Conservation (phyloP, 2,797 vertebrate species). For the Harpagifer antarcticus region DNA sequence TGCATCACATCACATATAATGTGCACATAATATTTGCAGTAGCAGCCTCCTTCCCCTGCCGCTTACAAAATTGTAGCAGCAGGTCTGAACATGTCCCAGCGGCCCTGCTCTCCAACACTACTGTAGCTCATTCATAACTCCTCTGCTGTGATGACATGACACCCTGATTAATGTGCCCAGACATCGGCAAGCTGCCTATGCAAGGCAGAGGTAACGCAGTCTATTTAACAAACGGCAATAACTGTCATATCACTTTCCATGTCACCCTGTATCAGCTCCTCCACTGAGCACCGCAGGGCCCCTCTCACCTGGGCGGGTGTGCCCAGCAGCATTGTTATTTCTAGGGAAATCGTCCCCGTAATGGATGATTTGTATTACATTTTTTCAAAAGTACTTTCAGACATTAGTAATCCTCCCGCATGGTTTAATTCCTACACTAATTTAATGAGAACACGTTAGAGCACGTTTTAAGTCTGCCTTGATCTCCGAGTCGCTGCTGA, state of each 20-base stretch:
- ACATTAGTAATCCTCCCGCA: slow-evolving; percentile 25
- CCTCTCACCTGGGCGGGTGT: slow-evolving; percentile 15
- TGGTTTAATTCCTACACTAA: slow-evolving; percentile 36
- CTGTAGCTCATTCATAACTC: slow-evolving; percentile 65
- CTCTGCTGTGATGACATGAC: slow-evolving; percentile 60
- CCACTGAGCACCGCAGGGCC: slow-evolving; percentile 7
- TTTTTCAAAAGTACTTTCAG: slow-evolving; percentile 21
- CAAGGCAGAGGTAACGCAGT: slow-evolving; percentile 34
- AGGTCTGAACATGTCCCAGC: slow-evolving; percentile 48
- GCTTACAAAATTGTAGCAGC: slow-evolving; percentile 53
- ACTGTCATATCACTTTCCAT: slow-evolving; percentile 50
- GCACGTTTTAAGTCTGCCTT: slow-evolving; percentile 52
- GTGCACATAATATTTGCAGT: slow-evolving; percentile 23
- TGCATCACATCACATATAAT: slow-evolving; percentile 12
- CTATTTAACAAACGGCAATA: slow-evolving; percentile 63
- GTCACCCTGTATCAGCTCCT: slow-evolving; percentile 46
- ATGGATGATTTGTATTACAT: slow-evolving; percentile 34
- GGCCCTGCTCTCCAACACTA: slow-evolving; percentile 38
- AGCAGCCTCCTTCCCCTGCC: not conserved
- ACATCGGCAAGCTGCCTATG: slow-evolving; percentile 55
- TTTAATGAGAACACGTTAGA: slow-evolving; percentile 59
- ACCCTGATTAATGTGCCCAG: slow-evolving; percentile 63
- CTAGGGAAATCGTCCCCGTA: slow-evolving; percentile 22
- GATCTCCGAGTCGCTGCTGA: slow-evolving; percentile 52
- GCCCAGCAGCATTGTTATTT: slow-evolving; percentile 29